Base-by-base conservation (phyloP, 1,140 invertebrate genomes). In the Dermatophagoides farinae region DNA sequence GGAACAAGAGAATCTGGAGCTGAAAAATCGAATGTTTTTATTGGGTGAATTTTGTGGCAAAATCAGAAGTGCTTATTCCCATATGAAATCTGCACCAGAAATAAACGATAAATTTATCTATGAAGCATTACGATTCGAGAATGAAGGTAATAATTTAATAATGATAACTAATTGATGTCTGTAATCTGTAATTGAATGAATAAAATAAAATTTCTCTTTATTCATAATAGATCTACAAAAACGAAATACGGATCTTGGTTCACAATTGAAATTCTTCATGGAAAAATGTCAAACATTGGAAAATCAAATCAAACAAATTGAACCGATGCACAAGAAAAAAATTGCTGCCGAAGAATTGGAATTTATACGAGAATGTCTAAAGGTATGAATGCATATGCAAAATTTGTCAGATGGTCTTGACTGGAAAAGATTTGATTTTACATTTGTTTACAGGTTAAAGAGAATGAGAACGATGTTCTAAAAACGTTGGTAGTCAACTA, bases 11-110 rank as follows among this genome's bases (percentile, higher is more conserved):
- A 60, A 60, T 60, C 8, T 14, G 4, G 31, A 60, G 16, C 38
- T 60, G 2, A 60, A 60, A 25, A 49, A 37, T 60, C 46, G 31
- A 50, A 14, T 60, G 14, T 60, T 60, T 22, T n/a, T 60, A 20
- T 60, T 50, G 5, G 25, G 43, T 25, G 58, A 60, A 50, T 47
- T 9, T 25, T 60, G 47, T 52, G n/a, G 18, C 43, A 23, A 47
- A 50, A 37, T 60, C 1, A 37, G 23, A 39, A 44, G 50, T 38
- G 11, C 18, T 8, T 60, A 49, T 40, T 14, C 1, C 20, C 14
- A 47, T 8, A 31, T n/a, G 6, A 49, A 52, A 14, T 49, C 11
- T 9, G 22, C 22, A 14, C 25, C 58, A 10, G 41, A 46, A 8
- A 4, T 23, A 1, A 47, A 60, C 37, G 58, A 60, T n/a, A 50